These are phyloP conservation scores for Ivindomyrus marchei DNA, from an alignment of 2,113 vertebrate genomes.

Conservation along the genomic window DNA sequence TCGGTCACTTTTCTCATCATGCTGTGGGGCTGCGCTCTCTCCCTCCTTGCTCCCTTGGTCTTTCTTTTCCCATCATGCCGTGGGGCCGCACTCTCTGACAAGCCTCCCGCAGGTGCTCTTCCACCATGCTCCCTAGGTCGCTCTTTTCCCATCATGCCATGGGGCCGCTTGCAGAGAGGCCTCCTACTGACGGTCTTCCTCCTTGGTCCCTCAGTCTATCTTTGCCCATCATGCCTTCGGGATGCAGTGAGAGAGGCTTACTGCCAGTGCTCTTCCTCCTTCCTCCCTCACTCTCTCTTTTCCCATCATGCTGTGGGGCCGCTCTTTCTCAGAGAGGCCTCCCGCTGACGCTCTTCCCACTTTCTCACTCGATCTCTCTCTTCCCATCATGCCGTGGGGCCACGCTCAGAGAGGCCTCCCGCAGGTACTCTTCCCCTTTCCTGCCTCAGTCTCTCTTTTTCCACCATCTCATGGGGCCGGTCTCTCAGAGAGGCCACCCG, in stretches of 20 bases:
- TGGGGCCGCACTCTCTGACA: no score
- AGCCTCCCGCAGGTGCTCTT: no score
- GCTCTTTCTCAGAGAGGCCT: neutral
- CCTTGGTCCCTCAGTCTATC: no score
- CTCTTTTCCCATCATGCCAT: no score
- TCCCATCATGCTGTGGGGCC: no score
- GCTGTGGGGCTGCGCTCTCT: neutral
- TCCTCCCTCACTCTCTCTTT: neutral
- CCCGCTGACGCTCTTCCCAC: neutral
- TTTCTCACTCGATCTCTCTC: neutral
- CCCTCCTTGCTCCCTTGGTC: no score
- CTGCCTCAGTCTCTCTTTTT: neutral
- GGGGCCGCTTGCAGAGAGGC: no score
- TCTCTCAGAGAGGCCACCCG: neutral
- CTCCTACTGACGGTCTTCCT: no score
- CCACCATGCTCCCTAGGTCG: no score
- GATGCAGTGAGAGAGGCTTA: neutral
- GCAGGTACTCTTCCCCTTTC: neutral
- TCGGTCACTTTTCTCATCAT: neutral
- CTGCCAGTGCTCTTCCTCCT: neutral
- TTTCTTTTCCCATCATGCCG: no score
- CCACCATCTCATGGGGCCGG: neutral
- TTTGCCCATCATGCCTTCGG: neutral
- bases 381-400: neutral
- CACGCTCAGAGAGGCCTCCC: neutral